Base-by-base conservation (phyloP, 1,140 invertebrate species). In the Drosophila oshimai region DNA sequence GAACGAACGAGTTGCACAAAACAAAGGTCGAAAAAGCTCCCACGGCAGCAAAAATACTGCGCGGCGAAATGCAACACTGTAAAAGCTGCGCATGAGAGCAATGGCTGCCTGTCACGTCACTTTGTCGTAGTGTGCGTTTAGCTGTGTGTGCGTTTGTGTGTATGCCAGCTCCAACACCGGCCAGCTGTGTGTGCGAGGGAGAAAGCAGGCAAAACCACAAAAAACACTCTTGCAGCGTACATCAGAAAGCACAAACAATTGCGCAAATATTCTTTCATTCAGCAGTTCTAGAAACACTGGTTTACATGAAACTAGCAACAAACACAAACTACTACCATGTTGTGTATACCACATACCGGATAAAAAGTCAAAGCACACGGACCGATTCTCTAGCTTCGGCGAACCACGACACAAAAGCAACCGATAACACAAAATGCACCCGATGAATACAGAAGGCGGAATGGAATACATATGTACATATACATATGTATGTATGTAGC, bases 371-470 rank as follows among this genome's bases (percentile, higher is more conserved):
- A 31, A 18, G 37, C 45, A 47, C 58, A 53, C 45, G 47, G 24
- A 28, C 18, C 9, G 24, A n/a, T 54, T 5, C 39, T 6, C 6
- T 6, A 31, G n/a, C 10, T 10, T 26, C 12, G 34, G 51, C 57
- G 51, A 64, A 72, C n/a, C 37, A 47, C 28, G 50, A 50, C 36
- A 61, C 50, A 83, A 61, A 67, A 61, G 61, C 83, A 81, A 74
- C 42, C 53, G 50, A 41, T 42, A 42, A 53, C 42, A 34, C 65
- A 71, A 51, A 68, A 42, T 47, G 37, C 34, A 73, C 34, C 41
- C 61, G 60, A 60, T 31, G 42, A 39, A 36, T n/a, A 31, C 28
- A 53, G 31, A 54, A 49, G 24, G 18, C 20, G 18, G 20, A 62
- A 39, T 33, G 12, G 67, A 53, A n/a, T n/a, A n/a, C n/a, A n/a